These are phyloP conservation scores for Gari tellinella DNA, from an alignment of 2,888 invertebrate species.

Conservation along the genomic window DNA sequence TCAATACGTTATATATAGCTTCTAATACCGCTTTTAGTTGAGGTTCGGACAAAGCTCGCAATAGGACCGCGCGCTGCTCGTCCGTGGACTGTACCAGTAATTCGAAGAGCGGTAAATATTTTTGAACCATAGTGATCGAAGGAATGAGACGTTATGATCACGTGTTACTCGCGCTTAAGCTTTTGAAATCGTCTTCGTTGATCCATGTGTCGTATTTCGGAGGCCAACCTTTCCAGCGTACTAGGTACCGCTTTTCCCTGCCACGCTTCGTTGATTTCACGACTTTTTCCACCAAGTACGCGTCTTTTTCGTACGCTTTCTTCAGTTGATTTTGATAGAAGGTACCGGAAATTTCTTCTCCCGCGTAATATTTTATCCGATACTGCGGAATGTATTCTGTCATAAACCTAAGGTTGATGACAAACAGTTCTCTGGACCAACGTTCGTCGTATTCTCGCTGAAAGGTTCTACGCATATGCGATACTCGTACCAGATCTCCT, in stretches of 20 bases:
- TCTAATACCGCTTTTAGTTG: constrained; percentile 40
- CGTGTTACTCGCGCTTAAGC: constrained; percentile 2
- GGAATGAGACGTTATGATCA: constrained; percentile 14
- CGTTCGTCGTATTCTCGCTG: constrained; percentile 42
- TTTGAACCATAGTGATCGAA: constrained; percentile 17
- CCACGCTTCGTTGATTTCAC: too few relatives aligned
- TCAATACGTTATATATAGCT: constrained; percentile 51
- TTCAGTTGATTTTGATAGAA: constrained; percentile 47
- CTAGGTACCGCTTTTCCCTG: constrained; percentile 5
- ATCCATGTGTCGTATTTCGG: constrained; percentile 42
- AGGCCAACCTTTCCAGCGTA: constrained; percentile 42
- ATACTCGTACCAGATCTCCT: constrained; percentile 36
- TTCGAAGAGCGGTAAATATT: constrained; percentile 31
- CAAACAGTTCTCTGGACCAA: constrained; percentile 37
- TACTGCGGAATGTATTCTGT: constrained; percentile 38
- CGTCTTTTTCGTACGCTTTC: constrained; percentile 33
- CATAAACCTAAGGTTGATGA: constrained; percentile 34
- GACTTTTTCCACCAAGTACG: constrained; percentile 38
- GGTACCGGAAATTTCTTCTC: constrained; percentile 23
- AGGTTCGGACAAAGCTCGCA: constrained; percentile 15
- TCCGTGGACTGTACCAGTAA: constrained; percentile 21
- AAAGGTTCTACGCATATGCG: constrained; percentile 15
- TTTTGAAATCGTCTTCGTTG: constrained; percentile 25
- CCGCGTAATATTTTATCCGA: constrained; percentile 18
- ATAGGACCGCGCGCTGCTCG: constrained; percentile 19